Evolutionary conservation across 2,888 invertebrate species (phyloP).

Genomic region (Polydrusus cervinus): DNA sequence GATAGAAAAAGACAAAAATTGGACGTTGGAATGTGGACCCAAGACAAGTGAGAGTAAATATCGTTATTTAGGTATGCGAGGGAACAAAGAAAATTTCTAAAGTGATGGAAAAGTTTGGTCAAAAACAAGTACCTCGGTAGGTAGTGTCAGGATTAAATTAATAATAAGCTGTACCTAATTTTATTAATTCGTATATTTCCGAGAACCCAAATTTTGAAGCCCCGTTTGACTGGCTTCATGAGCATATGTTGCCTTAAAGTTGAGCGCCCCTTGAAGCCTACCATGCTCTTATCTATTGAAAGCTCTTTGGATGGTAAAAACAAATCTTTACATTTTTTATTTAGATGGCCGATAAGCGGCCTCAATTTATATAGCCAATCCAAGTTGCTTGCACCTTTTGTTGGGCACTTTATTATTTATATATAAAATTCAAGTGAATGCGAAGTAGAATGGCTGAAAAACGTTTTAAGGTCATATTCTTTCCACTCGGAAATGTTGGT

Average conservation of each 20-base stretch:
- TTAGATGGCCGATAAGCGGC: conserved; percentile 41
- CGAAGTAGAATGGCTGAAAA: neutral
- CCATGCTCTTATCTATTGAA: conserved; percentile 51
- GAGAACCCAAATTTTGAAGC: conserved; percentile 52
- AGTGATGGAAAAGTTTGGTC: no score
- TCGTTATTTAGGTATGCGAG: no score
- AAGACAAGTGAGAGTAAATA: no score
- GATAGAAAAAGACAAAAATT: no score
- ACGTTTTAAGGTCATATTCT: neutral
- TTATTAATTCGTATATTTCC: no score
- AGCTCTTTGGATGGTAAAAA: conserved; percentile 22
- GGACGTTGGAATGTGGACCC: no score
- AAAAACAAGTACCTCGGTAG: no score
- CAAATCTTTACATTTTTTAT: conserved; percentile 28
- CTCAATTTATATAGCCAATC: conserved; percentile 54
- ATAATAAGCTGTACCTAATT: no score
- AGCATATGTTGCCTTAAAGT: conserved; percentile 51
- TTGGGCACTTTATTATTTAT: neutral
- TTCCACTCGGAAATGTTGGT: conserved; percentile 8
- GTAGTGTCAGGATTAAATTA: no score
- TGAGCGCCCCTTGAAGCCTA: conserved; percentile 51
- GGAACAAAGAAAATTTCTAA: no score
- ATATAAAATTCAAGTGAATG: neutral
- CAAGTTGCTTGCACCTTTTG: neutral
- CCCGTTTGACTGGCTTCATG: conserved; percentile 47